Percentiles rank a stretch among this genome's conserved stretches.
These are phyloP conservation scores for Scopus umbretta DNA, from an alignment of 2,113 vertebrate species.

Conservation along the genomic window DNA sequence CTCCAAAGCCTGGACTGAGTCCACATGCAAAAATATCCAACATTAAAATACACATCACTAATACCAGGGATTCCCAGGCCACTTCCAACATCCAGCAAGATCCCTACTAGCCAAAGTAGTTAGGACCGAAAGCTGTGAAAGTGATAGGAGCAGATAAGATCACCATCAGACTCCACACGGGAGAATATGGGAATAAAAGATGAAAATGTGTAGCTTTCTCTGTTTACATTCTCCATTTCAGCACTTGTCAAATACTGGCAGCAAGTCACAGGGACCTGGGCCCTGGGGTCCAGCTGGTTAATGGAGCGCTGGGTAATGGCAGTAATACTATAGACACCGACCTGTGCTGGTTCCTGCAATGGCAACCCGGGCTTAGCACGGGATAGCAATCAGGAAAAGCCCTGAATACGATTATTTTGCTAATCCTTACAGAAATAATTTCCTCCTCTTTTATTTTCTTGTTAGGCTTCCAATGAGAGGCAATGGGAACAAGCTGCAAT, in stretches of 20 bases:
- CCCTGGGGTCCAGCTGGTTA: neutral
- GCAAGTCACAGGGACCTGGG: neutral
- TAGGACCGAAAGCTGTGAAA: neutral
- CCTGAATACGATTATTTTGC: neutral
- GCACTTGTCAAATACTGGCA: neutral
- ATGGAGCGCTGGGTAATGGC: neutral
- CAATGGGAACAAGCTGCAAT: neutral
- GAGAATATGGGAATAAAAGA: neutral
- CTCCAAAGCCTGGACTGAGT: neutral
- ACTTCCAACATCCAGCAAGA: neutral
- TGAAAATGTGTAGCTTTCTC: neutral
- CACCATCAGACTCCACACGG: neutral
- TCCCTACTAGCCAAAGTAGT: neutral
- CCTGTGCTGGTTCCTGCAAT: neutral
- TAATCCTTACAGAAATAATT: conserved; percentile 22
- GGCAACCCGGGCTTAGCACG: neutral
- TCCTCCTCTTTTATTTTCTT: conserved; percentile 20
- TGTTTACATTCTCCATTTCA: neutral
- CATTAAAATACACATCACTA: rapidly evolving
- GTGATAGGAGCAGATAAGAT: neutral
- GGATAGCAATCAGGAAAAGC: neutral
- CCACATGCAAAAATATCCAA: rapidly evolving
- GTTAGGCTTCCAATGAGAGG: neutral
- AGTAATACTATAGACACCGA: neutral
- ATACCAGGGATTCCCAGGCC: neutral